Percentiles rank a stretch among this genome's conserved stretches.
Evolutionary conservation across 2,113 vertebrate species (phyloP).

Genomic region (Macrotis lagotis): DNA sequence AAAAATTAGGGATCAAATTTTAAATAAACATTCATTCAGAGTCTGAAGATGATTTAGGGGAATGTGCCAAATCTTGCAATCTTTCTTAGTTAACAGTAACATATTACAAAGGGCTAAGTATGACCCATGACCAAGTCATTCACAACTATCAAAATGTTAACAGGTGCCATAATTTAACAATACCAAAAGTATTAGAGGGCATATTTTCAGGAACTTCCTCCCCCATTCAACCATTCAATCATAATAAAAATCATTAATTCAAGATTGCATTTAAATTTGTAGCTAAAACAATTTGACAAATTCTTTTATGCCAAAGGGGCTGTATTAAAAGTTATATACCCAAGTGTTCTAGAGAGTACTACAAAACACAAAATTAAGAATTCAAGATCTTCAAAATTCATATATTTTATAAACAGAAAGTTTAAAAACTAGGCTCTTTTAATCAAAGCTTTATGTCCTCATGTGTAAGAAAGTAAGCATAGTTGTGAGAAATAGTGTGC

Average conservation of each 20-base stretch:
- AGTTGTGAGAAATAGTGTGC: background rate
- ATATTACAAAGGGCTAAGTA: background rate
- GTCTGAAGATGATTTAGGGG: background rate
- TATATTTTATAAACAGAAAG: background rate
- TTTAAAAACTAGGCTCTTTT: background rate
- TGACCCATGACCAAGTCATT: rapidly evolving
- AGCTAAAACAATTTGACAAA: background rate
- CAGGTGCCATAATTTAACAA: rapidly evolving
- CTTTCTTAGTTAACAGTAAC: background rate
- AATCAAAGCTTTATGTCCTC: background rate
- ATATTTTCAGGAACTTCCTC: background rate
- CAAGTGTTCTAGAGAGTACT: conserved; percentile 1
- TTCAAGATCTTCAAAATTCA: background rate
- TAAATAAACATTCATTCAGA: background rate
- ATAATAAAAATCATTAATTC: background rate
- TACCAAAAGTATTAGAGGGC: rapidly evolving
- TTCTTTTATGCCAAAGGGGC: conserved; percentile 25
- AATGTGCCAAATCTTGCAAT: background rate
- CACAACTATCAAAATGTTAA: rapidly evolving
- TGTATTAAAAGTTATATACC: background rate
- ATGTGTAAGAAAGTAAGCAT: background rate
- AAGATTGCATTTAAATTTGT: conserved; percentile 9
- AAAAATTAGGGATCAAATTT: background rate
- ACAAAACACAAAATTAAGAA: conserved; percentile 5
- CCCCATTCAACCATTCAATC: background rate